These are phyloP conservation scores for Epizoanthus scotinus DNA, from an alignment of 92 coral and sea anemone species.

Conservation along the genomic window DNA sequence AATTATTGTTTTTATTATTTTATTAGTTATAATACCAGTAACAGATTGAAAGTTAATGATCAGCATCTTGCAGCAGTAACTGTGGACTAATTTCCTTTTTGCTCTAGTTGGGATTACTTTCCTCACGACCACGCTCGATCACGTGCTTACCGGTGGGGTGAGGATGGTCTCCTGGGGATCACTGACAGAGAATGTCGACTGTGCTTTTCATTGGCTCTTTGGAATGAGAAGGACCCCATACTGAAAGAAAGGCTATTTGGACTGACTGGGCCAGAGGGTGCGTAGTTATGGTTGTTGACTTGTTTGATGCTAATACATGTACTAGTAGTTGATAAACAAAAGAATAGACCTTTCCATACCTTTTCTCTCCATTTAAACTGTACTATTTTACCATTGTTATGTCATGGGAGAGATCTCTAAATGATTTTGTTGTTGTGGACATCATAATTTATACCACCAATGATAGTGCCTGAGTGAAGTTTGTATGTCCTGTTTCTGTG, in stretches of 20 bases:
- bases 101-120: constrained; percentile 91
- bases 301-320: not conserved
- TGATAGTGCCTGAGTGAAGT: too few relatives aligned
- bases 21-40: too few relatives aligned
- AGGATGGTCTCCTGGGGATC: constrained; percentile 94
- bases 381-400: too few relatives aligned
- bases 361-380: too few relatives aligned
- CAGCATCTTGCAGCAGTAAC: not conserved
- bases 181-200: constrained; percentile 92
- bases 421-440: too few relatives aligned
- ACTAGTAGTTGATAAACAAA: too few relatives aligned
- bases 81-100: not conserved
- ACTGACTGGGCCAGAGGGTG: constrained; percentile 96
- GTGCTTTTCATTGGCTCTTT: constrained; percentile 91
- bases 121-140: constrained; percentile 96
- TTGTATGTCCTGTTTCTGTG: too few relatives aligned
- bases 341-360: too few relatives aligned
- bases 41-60: not conserved
- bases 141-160: constrained; percentile 99
- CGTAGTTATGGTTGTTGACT: not conserved
- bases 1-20: too few relatives aligned
- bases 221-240: constrained; percentile 97
- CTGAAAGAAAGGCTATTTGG: constrained; percentile 97
- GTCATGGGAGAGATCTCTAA: too few relatives aligned
- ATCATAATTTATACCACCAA: too few relatives aligned